These are phyloP conservation scores for Sylvicola cinctus DNA, from an alignment of 2,888 invertebrate genomes.

Conservation along the genomic window DNA sequence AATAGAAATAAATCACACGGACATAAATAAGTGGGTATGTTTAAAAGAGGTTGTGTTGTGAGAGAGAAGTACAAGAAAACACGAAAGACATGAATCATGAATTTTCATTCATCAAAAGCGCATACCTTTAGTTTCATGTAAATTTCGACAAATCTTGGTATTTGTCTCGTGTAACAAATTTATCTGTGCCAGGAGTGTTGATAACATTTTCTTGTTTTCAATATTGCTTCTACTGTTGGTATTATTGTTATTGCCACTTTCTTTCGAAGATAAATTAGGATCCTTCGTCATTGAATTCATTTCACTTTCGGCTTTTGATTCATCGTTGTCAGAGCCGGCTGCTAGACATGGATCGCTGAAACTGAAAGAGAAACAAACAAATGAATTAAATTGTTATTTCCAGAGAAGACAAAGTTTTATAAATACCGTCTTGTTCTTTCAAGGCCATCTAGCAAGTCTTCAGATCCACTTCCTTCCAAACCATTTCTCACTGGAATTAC, in stretches of 20 bases:
- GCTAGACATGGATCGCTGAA: constrained; percentile 25
- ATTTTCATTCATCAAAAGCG: neutral
- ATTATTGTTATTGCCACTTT: too few species aligned
- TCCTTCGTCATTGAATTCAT: constrained; percentile 1
- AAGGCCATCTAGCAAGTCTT: constrained; percentile 1
- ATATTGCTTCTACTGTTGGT: too few species aligned
- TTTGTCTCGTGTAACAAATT: constrained; percentile 47
- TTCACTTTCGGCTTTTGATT: constrained; percentile 13
- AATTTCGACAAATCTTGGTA: constrained; percentile 51
- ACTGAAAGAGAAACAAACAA: constrained; percentile 18
- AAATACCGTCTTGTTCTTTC: neutral
- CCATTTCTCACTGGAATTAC: too few species aligned
- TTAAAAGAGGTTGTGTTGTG: neutral
- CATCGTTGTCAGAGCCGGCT: constrained; percentile 24
- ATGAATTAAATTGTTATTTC: too few species aligned
- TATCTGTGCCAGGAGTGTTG: constrained; percentile 49
- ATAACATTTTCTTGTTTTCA: constrained; percentile 23
- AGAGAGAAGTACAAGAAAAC: constrained; percentile 3
- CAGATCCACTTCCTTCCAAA: too few species aligned
- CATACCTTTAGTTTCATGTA: constrained; percentile 49
- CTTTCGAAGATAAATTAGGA: too few species aligned
- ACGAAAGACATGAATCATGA: neutral
- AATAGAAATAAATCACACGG: constrained; percentile 9
- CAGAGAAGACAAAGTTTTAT: neutral
- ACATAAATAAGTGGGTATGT: constrained; percentile 2